Base-by-base conservation (phyloP, 2,888 invertebrate species). In the Piscicola geometra region DNA sequence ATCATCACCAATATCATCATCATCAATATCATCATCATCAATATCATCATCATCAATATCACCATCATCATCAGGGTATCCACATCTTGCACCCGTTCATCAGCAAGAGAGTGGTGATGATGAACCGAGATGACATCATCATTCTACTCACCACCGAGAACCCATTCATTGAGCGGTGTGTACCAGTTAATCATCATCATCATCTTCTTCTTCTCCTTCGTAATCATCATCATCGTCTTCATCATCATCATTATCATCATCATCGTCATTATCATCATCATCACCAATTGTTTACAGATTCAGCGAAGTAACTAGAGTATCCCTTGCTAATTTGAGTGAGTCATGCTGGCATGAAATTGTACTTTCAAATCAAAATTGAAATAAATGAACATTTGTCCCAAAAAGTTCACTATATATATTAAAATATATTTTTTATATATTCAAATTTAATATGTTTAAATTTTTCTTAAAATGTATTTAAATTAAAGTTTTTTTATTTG, bases 131-230 rank as follows among this genome's bases (percentile, higher is more conserved):
- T 0, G 96, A 96, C 86, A 86, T 95, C 28, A 88, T 93, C 25
- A 88, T 89, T 56, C 88, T 95, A 67, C 87, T 96, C 60, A 89
- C 91, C 82, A 91, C 91, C 83, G 91, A 93, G 80, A 90, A 92
- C 86, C 93, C 94, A 0, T 90, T 90, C 76, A 88, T 93, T n/a
- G 87, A 86, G 0, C 87, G 89, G 68, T 88, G 60, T n/a, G 64
- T 32, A 33, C 30, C 33, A 75, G 33, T 21, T 60, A 60, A 69
- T 35, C 69, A 69, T 69, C 41, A 41, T 15, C n/a, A n/a, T n/a
- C n/a, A n/a, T n/a, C n/a, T n/a, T n/a, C n/a, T n/a, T n/a, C n/a
- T 25, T 50, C 21, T 25, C 52, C 71, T 25, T 15, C 73, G 25
- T 73, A 30, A 69, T 35, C 69, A 69, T 69, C 41, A 41, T 15